phyloP scores from a whole-genome alignment of 2,888 invertebrate genomes.

The Sympetrum striolatum region DNA sequence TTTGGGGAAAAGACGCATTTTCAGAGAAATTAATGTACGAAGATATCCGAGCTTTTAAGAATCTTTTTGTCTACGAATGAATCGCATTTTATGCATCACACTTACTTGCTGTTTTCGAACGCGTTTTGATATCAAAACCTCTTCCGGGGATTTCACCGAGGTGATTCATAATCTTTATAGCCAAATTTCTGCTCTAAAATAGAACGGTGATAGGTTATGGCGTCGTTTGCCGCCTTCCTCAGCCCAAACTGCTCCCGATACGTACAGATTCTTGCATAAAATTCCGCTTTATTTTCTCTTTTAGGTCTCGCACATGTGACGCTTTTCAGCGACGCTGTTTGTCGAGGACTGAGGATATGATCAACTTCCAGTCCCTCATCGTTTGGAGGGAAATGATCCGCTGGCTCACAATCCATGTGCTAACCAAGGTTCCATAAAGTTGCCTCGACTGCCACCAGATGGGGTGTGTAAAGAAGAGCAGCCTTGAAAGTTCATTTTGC shows the following conservation, averaged over 20 bases:
- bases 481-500: not conserved
- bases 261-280: not conserved
- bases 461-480: not conserved
- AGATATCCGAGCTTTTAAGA: too few species aligned
- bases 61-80: too few species aligned
- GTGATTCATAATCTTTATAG: too few species aligned
- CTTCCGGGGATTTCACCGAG: too few species aligned
- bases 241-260: not conserved
- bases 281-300: not conserved
- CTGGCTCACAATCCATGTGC: conserved; percentile 55
- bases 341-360: conserved; percentile 52
- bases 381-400: conserved; percentile 55
- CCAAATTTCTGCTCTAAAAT: too few species aligned
- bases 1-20: too few species aligned
- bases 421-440: conserved; percentile 49
- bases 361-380: conserved; percentile 54
- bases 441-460: not conserved
- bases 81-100: too few species aligned
- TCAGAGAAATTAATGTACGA: too few species aligned
- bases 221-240: not conserved
- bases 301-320: conserved; percentile 51
- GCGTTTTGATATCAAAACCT: too few species aligned
- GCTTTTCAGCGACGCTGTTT: conserved; percentile 54
- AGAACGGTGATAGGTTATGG: too few species aligned
- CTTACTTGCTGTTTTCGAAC: too few species aligned